These are phyloP conservation scores for Benthosema pterotum DNA, from an alignment of 2,797 vertebrate genomes.

Conservation along the genomic window DNA sequence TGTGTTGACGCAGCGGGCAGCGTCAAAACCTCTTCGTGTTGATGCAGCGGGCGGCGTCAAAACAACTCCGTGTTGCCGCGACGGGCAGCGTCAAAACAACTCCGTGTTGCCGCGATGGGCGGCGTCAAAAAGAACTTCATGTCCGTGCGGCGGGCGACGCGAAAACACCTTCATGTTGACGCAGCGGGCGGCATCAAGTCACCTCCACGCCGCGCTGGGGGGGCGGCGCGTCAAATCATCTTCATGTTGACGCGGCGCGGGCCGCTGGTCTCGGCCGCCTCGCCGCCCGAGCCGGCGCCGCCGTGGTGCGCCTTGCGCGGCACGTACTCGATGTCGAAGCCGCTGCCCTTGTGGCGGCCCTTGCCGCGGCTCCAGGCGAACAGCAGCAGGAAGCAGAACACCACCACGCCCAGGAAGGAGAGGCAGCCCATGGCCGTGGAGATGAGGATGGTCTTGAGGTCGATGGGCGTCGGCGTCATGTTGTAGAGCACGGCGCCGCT, in stretches of 20 bases:
- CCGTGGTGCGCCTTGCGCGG: constrained; percentile 93
- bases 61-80: too few species aligned
- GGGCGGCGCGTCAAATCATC: constrained; percentile 99
- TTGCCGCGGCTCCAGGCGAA: constrained; percentile 98
- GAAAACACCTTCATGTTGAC: too few species aligned
- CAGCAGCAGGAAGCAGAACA: constrained; percentile 98
- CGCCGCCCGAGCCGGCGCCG: constrained; percentile 75
- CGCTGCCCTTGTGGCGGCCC: constrained; percentile 93
- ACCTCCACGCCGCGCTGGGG: too few species aligned
- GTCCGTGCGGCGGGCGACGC: too few species aligned
- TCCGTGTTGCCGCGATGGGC: too few species aligned
- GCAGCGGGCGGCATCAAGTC: too few species aligned
- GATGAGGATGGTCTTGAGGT: constrained; percentile 97
- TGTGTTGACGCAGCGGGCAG: too few species aligned
- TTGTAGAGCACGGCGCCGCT: constrained; percentile 82
- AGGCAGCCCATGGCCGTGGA: constrained; percentile 99
- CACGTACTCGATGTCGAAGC: constrained; percentile 97
- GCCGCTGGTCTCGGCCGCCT: constrained; percentile 88
- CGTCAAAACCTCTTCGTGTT: too few species aligned
- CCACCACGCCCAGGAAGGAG: constrained; percentile 96
- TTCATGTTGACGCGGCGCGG: constrained; percentile 99
- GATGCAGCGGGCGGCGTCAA: too few species aligned
- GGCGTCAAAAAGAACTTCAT: too few species aligned
- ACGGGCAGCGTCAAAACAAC: too few species aligned
- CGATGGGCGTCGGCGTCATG: constrained; percentile 89